Base-by-base conservation (phyloP, 2,113 vertebrate species). In the Stegastes partitus region DNA sequence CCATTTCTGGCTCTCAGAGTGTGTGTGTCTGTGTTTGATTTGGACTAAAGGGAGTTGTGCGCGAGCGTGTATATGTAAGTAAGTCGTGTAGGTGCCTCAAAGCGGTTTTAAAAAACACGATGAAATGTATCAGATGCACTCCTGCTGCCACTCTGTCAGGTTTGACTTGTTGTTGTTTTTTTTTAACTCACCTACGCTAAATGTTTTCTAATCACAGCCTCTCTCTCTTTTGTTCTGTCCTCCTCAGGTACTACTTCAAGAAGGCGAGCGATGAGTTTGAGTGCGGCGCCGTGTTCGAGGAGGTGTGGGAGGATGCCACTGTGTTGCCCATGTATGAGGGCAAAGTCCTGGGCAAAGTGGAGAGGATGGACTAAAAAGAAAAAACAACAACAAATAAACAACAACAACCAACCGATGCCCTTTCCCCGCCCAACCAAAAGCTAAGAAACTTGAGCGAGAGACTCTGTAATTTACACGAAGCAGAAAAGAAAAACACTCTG, bases 231-330 rank as follows among this genome's bases (percentile, higher is more conserved):
- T 78, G 53, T 92, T 61, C 37, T 61, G 28, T 70, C 73, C 72
- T 67, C 77, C 64, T 55, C 92, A 99, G 97, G 96, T 99, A 97
- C 96, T 99, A 99, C 94, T 99, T 99, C 94, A 99, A 99, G 87
- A 98, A 97, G 82, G 97, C 96, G 1, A 99, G 97, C 0, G 95
- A 96, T 0, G 97, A 99, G 91, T 98, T 99, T 50, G 97, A 97
- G 89, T 99, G 97, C 0, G 97, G 97, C 0, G 97, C 97, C 0
- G 97, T 99, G 53, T 99, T 99, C 0, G 97, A 99, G 91, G 97
- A 99, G 92, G 91, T 99, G 74, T 96, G 95, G 96, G 96, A 97
- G 11, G 97, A 98, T 0, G 92, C 95, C 68, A 85, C 93, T 0
- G 90, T 96, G 88, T 91, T 99, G 88, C 97, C 97, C 39, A 97